Conservation (phyloP, 2,797 vertebrate species). For the Poeciliopsis presidionis region DNA sequence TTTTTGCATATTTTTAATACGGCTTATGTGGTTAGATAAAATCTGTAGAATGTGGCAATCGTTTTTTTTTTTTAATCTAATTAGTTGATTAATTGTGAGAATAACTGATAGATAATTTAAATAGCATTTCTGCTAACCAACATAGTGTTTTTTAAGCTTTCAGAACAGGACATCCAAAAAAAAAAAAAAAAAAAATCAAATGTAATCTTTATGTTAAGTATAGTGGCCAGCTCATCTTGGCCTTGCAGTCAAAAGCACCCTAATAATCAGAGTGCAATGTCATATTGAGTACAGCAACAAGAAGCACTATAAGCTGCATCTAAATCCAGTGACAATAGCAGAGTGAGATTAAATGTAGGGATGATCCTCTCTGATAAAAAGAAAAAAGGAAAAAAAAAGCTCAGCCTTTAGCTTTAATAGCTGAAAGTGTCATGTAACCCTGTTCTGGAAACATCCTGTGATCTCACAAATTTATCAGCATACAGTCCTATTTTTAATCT, state of each 20-base stretch:
- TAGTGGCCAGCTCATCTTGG: slow-evolving; percentile 9
- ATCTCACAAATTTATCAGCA: slow-evolving; percentile 46
- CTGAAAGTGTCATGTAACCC: slow-evolving; percentile 64
- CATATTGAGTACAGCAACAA: slow-evolving; percentile 62
- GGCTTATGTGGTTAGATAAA: too few relatives aligned
- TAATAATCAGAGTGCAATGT: slow-evolving; percentile 66
- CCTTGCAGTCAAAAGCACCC: slow-evolving; percentile 13
- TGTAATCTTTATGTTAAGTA: slow-evolving; percentile 11
- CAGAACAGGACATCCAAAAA: background rate
- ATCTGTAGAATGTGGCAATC: too few relatives aligned
- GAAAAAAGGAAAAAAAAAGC: slow-evolving; percentile 38
- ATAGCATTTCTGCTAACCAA: background rate
- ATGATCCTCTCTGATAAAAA: slow-evolving; percentile 62
- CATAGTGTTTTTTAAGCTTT: background rate
- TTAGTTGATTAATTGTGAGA: too few relatives aligned
- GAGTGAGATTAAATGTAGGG: slow-evolving; percentile 70
- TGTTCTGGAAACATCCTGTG: slow-evolving; percentile 49
- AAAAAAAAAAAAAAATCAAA: background rate
- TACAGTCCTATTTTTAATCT: slow-evolving; percentile 47
- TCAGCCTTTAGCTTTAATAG: slow-evolving; percentile 64
- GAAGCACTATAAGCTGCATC: slow-evolving; percentile 65
- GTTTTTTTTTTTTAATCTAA: too few relatives aligned
- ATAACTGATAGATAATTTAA: background rate
- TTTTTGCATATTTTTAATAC: too few relatives aligned
- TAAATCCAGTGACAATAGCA: slow-evolving; percentile 75